A percentile compares a stretch with the other conserved stretches of the same genome.
phyloP scores from a whole-genome alignment of 2,888 invertebrate species.

The Oscheius myriophilus region DNA sequence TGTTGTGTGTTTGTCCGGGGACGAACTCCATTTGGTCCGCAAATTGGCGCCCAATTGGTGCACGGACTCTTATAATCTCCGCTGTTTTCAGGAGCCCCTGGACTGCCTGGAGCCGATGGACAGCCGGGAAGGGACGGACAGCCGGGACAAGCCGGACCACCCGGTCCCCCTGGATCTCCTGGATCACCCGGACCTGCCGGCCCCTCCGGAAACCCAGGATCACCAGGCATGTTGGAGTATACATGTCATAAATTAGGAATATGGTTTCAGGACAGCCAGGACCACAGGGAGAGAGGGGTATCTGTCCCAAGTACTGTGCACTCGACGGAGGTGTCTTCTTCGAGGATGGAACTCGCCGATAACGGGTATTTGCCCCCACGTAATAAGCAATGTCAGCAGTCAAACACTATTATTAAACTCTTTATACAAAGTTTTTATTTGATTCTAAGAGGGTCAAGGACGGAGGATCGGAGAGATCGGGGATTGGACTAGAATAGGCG shows the following conservation, averaged over 20 bases:
- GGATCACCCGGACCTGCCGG: conserved; percentile 61
- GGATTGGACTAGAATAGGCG: too few relatives aligned
- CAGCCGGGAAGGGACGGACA: conserved; percentile 66
- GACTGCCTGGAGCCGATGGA: conserved; percentile 64
- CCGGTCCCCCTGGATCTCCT: conserved; percentile 63
- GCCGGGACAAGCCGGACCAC: conserved; percentile 60
- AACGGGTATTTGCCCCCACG: conserved; percentile 15
- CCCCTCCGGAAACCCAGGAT: conserved; percentile 47
- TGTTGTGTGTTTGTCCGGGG: background rate
- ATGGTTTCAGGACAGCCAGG: conserved; percentile 55
- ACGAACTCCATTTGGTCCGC: background rate
- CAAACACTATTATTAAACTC: conserved; percentile 18
- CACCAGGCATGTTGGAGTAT: background rate
- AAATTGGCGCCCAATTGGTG: too few relatives aligned
- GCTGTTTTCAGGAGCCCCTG: conserved; percentile 51
- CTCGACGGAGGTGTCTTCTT: conserved; percentile 63
- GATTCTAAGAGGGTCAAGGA: too few relatives aligned
- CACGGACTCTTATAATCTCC: background rate
- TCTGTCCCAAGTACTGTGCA: conserved; percentile 62
- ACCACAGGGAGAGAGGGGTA: conserved; percentile 60
- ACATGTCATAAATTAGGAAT: too few relatives aligned
- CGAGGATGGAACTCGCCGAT: conserved; percentile 54
- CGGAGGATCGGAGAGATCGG: too few relatives aligned
- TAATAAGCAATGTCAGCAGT: conserved; percentile 23
- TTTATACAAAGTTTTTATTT: too few relatives aligned